Evolutionary conservation across 2,888 invertebrate species (phyloP), one percentile per base, ranked within the genome.

Genomic region (Drosophila demipolita): DNA sequence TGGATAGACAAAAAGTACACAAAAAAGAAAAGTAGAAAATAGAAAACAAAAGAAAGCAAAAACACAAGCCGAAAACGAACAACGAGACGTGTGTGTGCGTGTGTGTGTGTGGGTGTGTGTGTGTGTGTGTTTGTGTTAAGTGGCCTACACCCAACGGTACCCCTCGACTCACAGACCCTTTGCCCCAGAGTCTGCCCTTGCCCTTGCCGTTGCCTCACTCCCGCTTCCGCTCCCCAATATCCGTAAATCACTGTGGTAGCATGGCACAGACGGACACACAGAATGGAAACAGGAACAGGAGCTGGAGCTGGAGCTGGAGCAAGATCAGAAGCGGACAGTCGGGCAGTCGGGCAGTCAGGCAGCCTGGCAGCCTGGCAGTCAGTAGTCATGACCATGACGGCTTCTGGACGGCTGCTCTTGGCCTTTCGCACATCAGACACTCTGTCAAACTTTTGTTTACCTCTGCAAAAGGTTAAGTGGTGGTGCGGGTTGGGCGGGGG

Each of bases 371-470:
- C 12, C 55, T 2, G 55, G n/a, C 26, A 17, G 45, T 17, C 55
- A 63, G 65, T 50, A 61, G 68, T 60, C 74, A 79, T 80, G 78
- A 61, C 55, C 78, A 67, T 80, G 78, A 78, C 71, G 80, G 80
- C 80, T 78, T 70, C 69, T 66, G 73, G 69, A 69, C 70, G 66
- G 59, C 75, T 89, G 85, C 85, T 86, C 88, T 82, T 86, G 85
- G 90, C 85, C 85, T 89, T 87, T 86, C 90, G 77, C 88, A 86
- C 78, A 75, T 82, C 82, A 83, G 78, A 83, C 90, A 85, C 85
- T 87, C 90, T 80, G 89, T 89, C 85, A 86, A 89, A 86, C 90
- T 86, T 89, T 89, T 89, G 90, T 89, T 84, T 79, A 74, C 57
- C 36, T 35, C 70, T 33, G 33, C 38, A 42, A 32, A 8, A 26